These are phyloP conservation scores for Pao palembangensis DNA, from an alignment of 2,113 vertebrate genomes.

Conservation along the genomic window DNA sequence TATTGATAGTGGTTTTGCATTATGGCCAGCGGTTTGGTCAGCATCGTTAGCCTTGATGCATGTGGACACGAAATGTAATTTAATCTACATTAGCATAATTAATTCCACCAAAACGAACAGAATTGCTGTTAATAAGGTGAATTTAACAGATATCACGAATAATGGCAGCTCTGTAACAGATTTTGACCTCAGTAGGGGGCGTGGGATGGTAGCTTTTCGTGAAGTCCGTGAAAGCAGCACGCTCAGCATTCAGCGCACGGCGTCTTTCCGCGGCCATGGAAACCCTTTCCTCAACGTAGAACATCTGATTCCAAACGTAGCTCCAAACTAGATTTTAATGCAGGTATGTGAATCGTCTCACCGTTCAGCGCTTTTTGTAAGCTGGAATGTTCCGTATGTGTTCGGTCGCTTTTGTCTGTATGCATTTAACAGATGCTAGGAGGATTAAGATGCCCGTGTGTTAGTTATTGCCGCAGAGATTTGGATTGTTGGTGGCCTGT, in stretches of 20 bases:
- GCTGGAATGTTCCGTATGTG: not conserved
- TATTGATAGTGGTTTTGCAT: too few relatives aligned
- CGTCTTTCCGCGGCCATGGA: conserved; percentile 77
- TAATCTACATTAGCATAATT: too few relatives aligned
- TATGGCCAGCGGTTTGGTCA: too few relatives aligned
- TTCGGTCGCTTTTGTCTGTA: not conserved
- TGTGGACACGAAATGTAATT: too few relatives aligned
- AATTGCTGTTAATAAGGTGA: too few relatives aligned
- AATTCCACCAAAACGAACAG: too few relatives aligned
- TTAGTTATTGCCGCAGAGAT: conserved; percentile 29
- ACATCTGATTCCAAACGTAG: conserved; percentile 12
- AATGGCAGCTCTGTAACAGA: too few relatives aligned
- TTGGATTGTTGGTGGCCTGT: conserved; percentile 51
- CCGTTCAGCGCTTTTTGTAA: not conserved
- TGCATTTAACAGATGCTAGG: not conserved
- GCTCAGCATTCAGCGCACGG: conserved; percentile 47
- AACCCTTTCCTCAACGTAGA: conserved; percentile 55
- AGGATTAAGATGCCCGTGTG: conserved; percentile 24
- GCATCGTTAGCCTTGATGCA: too few relatives aligned
- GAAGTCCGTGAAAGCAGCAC: conserved; percentile 33
- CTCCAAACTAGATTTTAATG: conserved; percentile 29
- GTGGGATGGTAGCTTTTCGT: not conserved
- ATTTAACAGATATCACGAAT: too few relatives aligned
- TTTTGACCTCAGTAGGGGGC: not conserved
- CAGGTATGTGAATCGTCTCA: conserved; percentile 37